These are phyloP conservation scores for Hiodon tergisus DNA, from an alignment of 2,113 vertebrate species.

Conservation along the genomic window DNA sequence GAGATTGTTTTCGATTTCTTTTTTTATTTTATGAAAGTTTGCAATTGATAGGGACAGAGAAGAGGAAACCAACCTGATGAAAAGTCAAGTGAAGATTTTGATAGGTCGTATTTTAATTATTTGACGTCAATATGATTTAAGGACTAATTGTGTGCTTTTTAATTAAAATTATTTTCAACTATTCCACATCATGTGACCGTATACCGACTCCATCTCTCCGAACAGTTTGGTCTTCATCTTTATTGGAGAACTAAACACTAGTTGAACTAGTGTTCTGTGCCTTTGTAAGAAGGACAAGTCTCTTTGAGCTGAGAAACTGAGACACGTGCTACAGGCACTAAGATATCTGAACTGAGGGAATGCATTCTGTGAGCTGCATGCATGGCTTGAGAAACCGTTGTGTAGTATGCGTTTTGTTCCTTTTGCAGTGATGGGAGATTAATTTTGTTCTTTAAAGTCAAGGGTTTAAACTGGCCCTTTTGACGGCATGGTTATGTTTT, in stretches of 20 bases:
- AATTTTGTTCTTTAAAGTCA: conserved; percentile 1
- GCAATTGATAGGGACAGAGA: neutral
- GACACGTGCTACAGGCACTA: neutral
- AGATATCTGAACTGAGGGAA: neutral
- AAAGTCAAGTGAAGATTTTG: neutral
- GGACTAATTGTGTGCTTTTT: neutral
- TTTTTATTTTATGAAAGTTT: neutral
- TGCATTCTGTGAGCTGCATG: neutral
- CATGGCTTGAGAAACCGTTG: neutral
- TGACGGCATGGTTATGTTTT: neutral
- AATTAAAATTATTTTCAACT: neutral
- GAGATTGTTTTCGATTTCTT: neutral
- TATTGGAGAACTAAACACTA: neutral
- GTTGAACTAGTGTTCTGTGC: neutral
- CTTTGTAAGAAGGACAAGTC: neutral
- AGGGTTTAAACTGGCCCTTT: neutral
- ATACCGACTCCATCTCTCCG: neutral
- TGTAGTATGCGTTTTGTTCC: neutral
- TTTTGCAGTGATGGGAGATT: neutral
- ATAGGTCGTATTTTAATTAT: neutral
- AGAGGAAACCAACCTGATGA: neutral
- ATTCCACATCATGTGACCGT: neutral
- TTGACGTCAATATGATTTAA: neutral
- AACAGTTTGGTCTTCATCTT: conserved; percentile 3
- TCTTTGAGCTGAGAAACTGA: neutral